Conservation (phyloP, 2,113 vertebrate species). For the Camelus dromedarius region DNA sequence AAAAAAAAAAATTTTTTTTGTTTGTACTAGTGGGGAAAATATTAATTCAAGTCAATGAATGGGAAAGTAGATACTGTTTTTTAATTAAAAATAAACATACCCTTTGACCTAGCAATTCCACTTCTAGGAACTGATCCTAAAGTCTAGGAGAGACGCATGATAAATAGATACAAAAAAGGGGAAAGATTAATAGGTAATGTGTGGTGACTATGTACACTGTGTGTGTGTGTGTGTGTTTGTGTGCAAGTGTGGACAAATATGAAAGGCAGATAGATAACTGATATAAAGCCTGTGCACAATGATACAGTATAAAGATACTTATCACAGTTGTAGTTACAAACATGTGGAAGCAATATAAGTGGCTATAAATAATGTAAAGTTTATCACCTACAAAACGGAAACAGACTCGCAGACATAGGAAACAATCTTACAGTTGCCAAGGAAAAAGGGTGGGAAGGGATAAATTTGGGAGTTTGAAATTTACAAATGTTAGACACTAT, state of each 20-base stretch:
- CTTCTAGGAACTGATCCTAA: not conserved
- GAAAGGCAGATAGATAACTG: too few species aligned
- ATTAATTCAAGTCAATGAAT: not conserved
- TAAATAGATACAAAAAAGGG: not conserved
- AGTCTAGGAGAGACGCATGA: not conserved
- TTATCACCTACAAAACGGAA: not conserved
- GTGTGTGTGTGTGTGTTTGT: fast-evolving
- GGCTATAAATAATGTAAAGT: not conserved
- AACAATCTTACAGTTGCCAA: too few species aligned
- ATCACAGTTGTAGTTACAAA: not conserved
- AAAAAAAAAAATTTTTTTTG: not conserved
- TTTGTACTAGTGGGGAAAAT: not conserved
- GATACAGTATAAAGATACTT: not conserved
- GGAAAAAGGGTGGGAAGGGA: too few species aligned
- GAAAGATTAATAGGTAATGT: not conserved
- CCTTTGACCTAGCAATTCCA: not conserved
- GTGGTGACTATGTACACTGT: not conserved
- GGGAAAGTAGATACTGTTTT: not conserved
- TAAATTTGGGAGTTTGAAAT: too few species aligned
- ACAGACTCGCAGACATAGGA: too few species aligned
- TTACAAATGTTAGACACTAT: too few species aligned
- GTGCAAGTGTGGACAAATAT: not conserved
- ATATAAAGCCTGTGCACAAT: not conserved
- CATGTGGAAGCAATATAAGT: not conserved
- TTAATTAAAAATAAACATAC: constrained; percentile 33